These are phyloP conservation scores for Pectinophora gossypiella DNA, from an alignment of 1,140 invertebrate species.

Conservation along the genomic window DNA sequence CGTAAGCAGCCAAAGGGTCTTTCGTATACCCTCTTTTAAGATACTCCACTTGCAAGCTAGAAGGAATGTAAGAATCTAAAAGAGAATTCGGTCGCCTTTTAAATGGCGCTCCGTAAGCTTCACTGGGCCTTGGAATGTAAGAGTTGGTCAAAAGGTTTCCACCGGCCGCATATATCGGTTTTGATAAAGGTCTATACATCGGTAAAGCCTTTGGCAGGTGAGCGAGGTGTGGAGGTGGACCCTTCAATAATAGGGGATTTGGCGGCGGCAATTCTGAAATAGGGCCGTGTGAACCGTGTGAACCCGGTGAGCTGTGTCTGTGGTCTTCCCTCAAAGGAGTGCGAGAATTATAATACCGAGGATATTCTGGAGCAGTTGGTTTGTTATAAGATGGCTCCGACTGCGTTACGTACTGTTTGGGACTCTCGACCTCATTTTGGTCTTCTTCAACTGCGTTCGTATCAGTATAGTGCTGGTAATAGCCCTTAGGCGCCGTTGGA, in stretches of 20 bases:
- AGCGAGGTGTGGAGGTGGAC: conserved; percentile 46
- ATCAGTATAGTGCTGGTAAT: conserved; percentile 40
- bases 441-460: conserved; percentile 42
- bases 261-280: conserved; percentile 50
- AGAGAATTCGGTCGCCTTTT: conserved; percentile 61
- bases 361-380: conserved; percentile 27
- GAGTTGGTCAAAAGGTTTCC: conserved; percentile 26
- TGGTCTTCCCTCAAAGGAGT: conserved; percentile 46
- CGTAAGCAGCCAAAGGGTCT: conserved; percentile 60
- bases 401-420: conserved; percentile 37
- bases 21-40: conserved; percentile 63
- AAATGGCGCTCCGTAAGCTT: conserved; percentile 32
- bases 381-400: conserved; percentile 38
- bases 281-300: no score
- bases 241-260: conserved; percentile 47
- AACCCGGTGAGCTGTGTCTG: conserved; percentile 20
- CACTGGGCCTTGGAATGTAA: conserved; percentile 34
- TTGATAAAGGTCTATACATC: conserved; percentile 43
- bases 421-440: conserved; percentile 33
- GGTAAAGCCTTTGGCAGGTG: conserved; percentile 59
- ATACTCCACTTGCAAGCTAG: conserved; percentile 65
- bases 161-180: conserved; percentile 36
- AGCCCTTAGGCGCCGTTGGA: conserved; percentile 29
- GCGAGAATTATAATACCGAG: conserved; percentile 49
- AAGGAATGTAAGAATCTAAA: conserved; percentile 70